Evolutionary conservation across 2,888 invertebrate genomes (phyloP), one percentile per base, ranked within the genome.

Genomic region (Zele albiditarsus): DNA sequence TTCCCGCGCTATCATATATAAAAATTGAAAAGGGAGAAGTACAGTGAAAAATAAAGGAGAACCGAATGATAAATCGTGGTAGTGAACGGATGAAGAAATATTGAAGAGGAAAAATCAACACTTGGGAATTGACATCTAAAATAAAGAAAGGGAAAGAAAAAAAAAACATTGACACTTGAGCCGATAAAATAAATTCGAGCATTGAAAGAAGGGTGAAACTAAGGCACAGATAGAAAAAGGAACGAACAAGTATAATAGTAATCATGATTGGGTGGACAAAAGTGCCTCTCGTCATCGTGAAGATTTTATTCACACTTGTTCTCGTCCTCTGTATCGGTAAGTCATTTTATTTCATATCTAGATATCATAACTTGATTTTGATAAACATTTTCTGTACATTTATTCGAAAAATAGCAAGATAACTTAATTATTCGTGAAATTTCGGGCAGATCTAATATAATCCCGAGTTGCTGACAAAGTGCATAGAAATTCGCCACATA

Each of bases 291-390:
- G 12, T 27, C 25, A 14, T 73, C 66, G 20, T 60, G 20, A 20
- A 38, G 60, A 73, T 67, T 57, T 73, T 67, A 69, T 71, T 73
- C 25, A 57, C 74, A 65, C 53, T 79, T 71, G 31, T 75, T 23
- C 75, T 79, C 28, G 67, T 73, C 63, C 69, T 78, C 25, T 79
- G 78, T 67, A 77, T 80, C 72, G 79, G 80, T 80, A 69, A 79
- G 79, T 71, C 10, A 62, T 33, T 31, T 57, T 8, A 14, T 69
- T 4, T 6, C 8, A 31, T 6, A 12, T 38, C 8, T 38, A 8
- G 12, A 2, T 38, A 38, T 38, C 0, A 12, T 12, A 38, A 12
- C 12, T 4, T 38, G 38, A 38, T 38, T 8, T 2, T 38, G 38
- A 38, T 8, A 8, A 31, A 31, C 8, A 6, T 31, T 8, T 6